phyloP scores from a whole-genome alignment of 2,113 vertebrate genomes.

The Panthera uncia region DNA sequence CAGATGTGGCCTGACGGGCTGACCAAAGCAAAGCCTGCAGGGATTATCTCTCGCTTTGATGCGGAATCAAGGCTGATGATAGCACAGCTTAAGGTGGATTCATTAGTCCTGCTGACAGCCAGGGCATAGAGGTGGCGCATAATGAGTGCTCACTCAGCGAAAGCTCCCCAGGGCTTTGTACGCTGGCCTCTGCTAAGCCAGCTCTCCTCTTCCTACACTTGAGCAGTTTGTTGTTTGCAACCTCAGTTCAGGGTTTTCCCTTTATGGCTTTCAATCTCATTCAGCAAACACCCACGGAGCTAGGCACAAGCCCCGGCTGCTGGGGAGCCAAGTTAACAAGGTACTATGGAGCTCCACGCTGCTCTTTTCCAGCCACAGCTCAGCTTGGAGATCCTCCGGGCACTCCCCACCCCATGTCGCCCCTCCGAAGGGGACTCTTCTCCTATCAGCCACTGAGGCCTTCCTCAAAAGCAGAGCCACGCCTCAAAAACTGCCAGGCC shows the following conservation, averaged over 20 bases:
- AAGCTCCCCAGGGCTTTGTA: background rate
- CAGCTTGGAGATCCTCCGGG: background rate
- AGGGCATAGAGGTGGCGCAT: background rate
- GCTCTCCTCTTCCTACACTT: background rate
- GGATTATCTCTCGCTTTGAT: background rate
- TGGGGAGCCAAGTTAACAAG: background rate
- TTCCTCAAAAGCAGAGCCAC: constrained; percentile 10
- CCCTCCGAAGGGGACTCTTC: background rate
- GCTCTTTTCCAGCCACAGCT: background rate
- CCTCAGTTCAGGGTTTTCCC: background rate
- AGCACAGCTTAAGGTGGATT: background rate
- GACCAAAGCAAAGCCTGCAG: constrained; percentile 12
- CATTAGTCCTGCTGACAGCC: background rate
- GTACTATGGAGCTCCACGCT: fast-evolving
- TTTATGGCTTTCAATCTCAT: background rate
- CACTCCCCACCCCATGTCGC: fast-evolving
- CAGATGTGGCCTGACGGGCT: background rate
- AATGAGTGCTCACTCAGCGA: background rate
- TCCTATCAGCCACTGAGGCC: background rate
- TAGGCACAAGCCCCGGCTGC: background rate
- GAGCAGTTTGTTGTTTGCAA: background rate
- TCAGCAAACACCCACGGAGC: background rate
- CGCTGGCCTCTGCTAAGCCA: background rate
- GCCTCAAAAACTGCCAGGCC: background rate
- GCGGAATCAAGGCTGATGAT: background rate